Evolutionary conservation across 2,888 invertebrate species (phyloP).

Genomic region (Globia sparganii): DNA sequence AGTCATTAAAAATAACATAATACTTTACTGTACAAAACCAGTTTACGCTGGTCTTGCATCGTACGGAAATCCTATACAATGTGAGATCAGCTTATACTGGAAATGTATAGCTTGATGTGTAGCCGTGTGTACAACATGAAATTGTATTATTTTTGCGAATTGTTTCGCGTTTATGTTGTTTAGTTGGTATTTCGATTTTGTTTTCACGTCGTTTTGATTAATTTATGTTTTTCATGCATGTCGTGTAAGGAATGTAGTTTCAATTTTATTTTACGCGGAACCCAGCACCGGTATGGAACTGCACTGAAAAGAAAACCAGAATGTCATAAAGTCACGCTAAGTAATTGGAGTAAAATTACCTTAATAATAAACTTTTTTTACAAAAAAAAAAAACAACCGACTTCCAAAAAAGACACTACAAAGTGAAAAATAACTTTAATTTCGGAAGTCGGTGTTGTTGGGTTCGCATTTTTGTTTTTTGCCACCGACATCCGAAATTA

Average conservation of each 20-base stretch:
- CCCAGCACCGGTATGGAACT: not conserved
- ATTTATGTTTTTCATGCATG: constrained; percentile 39
- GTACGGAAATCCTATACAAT: too few species aligned
- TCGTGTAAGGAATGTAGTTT: constrained; percentile 4
- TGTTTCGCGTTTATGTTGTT: constrained; percentile 33
- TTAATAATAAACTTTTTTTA: not conserved
- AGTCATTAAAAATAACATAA: too few species aligned
- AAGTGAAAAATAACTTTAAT: too few species aligned
- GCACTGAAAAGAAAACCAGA: not conserved
- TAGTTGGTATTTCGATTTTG: constrained; percentile 9
- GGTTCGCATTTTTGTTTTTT: too few species aligned
- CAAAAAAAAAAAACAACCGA: not conserved
- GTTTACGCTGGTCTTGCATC: too few species aligned
- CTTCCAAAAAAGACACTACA: too few species aligned
- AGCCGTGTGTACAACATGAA: constrained; percentile 23
- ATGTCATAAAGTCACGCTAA: not conserved
- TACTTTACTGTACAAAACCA: too few species aligned
- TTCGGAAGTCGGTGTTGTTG: too few species aligned
- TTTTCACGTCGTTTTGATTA: constrained; percentile 28
- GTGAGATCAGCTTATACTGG: too few species aligned
- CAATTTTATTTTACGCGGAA: not conserved
- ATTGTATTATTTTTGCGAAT: constrained; percentile 44
- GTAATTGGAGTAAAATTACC: not conserved
- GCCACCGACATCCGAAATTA: too few species aligned
- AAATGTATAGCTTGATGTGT: too few species aligned